Evolutionary conservation across 1,140 invertebrate species (phyloP), one percentile per base, ranked within the genome.

Genomic region (Drosophila baimaii): DNA sequence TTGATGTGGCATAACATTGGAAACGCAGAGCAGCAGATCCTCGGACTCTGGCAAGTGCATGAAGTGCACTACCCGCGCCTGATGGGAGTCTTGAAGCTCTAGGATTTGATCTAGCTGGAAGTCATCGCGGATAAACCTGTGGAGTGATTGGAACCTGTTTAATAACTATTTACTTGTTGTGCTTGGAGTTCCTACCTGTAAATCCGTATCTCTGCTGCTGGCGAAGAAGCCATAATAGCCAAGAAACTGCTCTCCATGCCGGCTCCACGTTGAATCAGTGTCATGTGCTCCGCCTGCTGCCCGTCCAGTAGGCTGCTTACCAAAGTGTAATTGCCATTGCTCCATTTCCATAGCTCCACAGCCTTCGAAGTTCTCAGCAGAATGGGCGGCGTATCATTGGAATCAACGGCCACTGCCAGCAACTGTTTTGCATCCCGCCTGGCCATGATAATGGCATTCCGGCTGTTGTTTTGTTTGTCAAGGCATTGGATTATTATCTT

Each of bases 21-120:
- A 57, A 3, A 81, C 21, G 23, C 71, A 79, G 0, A 91, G 52
- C 4, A 91, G 47, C n/a, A 91, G 58, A 63, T 91, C 90, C 10
- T 74, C 41, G 0, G 90, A 79, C 21, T 75, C 61, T 0, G 54
- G 19, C 19, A 89, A 35, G 19, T 81, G 21, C 52, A 71, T 25
- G 9, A 89, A 89, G 5, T 17, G 31, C 13, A 90, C 21, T 15
- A 70, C 31, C 0, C 23, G 71, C 13, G 19, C 29, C 39, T 46
- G 39, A 6, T n/a, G 8, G 2, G 35, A 21, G 2, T 73, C 57
- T 25, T 49, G 31, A 15, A 86, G 59, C 8, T 73, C 64, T 5
- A 88, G 21, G 13, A 55, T 23, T 49, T 90, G 78, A 13, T 62
- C 47, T 3, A 76, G 23, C 8, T 74, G 47, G 3, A 79, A 61